Conservation (phyloP, 2,113 vertebrate genomes). For the Hippocampus comes region DNA sequence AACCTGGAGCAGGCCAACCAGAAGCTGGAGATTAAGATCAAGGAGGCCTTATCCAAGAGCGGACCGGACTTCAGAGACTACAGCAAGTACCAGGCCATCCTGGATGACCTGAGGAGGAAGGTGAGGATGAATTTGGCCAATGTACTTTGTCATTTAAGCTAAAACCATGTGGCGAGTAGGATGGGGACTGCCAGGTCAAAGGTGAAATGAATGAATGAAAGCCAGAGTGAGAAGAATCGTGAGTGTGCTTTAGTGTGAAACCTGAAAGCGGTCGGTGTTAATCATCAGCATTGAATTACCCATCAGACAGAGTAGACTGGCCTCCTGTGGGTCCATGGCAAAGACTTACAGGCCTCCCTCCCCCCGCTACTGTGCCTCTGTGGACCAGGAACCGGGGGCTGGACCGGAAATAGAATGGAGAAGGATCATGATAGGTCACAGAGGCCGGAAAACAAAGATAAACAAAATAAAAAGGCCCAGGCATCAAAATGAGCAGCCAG, state of each 20-base stretch:
- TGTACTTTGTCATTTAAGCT: not conserved
- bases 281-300: constrained; percentile 2
- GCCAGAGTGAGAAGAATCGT: not conserved
- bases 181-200: not conserved
- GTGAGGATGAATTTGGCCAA: constrained; percentile 48
- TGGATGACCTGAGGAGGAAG: constrained; percentile 76
- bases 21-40: constrained; percentile 76
- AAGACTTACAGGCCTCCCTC: not conserved
- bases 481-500: not conserved
- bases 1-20: constrained; percentile 76
- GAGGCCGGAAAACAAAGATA: constrained; percentile 38
- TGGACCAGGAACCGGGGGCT: constrained; percentile 11
- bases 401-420: constrained; percentile 50
- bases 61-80: constrained; percentile 75
- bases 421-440: constrained; percentile 27
- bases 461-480: not conserved
- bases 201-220: constrained; percentile 20
- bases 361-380: not conserved
- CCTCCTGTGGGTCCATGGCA: constrained; percentile 9
- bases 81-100: constrained; percentile 73
- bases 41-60: constrained; percentile 74
- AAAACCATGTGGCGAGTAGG: constrained; percentile 4
- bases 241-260: constrained; percentile 3
- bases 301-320: not conserved
- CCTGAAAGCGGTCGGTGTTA: not conserved